Conservation (phyloP, 1,140 invertebrate species). For the Cydia amplana region DNA sequence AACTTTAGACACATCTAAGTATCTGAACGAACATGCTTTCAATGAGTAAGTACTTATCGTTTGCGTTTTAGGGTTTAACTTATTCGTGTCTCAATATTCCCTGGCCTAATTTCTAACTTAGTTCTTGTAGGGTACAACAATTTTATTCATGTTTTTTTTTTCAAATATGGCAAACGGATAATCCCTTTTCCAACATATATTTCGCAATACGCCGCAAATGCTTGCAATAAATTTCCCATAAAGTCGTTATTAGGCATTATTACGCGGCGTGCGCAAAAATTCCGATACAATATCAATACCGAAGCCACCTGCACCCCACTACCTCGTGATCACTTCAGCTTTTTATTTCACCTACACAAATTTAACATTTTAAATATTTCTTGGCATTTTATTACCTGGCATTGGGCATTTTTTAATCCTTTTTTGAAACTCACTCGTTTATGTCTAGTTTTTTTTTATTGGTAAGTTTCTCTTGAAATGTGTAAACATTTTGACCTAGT, state of each 20-base stretch:
- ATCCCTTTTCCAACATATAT: neutral
- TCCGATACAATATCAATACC: slow-evolving; percentile 27
- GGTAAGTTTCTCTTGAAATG: no score
- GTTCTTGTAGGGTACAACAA: no score
- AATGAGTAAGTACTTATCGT: no score
- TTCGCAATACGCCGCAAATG: slow-evolving; percentile 7
- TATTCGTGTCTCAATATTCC: no score
- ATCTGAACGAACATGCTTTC: neutral
- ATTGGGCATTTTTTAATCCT: neutral
- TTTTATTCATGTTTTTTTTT: no score
- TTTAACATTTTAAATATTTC: neutral
- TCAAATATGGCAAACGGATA: neutral
- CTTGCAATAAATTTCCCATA: slow-evolving; percentile 28
- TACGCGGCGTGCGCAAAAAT: slow-evolving; percentile 6
- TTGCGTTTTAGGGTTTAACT: no score
- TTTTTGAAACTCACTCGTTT: neutral
- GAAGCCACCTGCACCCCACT: slow-evolving; percentile 9
- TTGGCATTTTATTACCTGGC: neutral
- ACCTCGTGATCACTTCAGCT: slow-evolving; percentile 4
- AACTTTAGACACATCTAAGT: neutral
- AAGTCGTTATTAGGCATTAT: slow-evolving; percentile 31
- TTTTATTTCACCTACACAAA: neutral
- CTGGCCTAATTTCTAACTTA: no score
- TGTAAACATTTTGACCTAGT: no score
- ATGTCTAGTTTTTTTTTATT: no score